These are phyloP conservation scores for Brachyalestes nurse DNA, from an alignment of 2,797 vertebrate species.

Conservation along the genomic window DNA sequence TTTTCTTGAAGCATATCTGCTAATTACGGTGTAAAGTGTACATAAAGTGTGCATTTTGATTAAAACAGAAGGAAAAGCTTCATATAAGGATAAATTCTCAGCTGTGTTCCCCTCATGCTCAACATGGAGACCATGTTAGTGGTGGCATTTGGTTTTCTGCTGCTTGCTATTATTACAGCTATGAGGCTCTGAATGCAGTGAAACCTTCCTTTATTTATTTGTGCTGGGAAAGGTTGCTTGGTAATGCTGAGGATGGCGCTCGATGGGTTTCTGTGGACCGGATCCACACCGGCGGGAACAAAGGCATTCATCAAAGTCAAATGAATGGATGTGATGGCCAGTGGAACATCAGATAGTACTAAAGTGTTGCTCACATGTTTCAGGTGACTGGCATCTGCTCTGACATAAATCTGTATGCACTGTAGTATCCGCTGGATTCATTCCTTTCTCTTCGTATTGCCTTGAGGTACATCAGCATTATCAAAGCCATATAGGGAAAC, in stretches of 20 bases:
- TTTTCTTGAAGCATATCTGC: too few relatives aligned
- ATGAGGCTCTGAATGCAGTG: background rate
- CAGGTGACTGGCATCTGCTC: background rate
- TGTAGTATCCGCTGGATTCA: background rate
- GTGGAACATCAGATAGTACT: background rate
- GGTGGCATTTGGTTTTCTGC: too few relatives aligned
- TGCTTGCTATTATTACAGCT: slow-evolving; percentile 5
- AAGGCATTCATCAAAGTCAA: slow-evolving; percentile 15
- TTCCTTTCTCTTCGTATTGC: background rate
- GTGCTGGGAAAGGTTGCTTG: background rate
- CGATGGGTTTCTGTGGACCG: background rate
- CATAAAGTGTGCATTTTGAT: too few relatives aligned
- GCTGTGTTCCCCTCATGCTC: too few relatives aligned
- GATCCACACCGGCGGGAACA: background rate
- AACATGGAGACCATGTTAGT: too few relatives aligned
- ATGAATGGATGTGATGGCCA: background rate
- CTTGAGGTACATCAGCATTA: too few relatives aligned
- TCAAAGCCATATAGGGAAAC: background rate
- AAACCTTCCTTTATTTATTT: slow-evolving; percentile 1
- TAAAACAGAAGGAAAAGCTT: background rate
- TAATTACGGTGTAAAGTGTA: too few relatives aligned
- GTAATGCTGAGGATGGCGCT: background rate
- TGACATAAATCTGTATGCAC: too few relatives aligned
- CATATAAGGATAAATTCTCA: too few relatives aligned
- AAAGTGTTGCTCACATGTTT: background rate